Evolutionary conservation across 2,888 invertebrate genomes (phyloP).

Genomic region (Pollenia angustigena): DNA sequence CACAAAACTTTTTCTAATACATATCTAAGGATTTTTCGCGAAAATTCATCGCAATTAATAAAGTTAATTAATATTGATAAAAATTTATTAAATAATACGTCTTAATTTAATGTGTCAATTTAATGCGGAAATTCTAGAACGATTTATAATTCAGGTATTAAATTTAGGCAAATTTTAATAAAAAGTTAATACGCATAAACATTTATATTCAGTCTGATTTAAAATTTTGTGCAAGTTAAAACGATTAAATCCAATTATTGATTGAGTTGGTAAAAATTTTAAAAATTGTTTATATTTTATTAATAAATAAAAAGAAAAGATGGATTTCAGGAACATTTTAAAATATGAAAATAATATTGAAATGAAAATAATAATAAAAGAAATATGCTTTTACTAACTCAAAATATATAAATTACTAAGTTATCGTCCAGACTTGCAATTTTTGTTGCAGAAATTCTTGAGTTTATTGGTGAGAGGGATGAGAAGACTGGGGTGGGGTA

Average conservation of each 20-base stretch:
- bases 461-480: too few relatives aligned
- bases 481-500: too few relatives aligned
- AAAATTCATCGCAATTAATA: conserved; percentile 23
- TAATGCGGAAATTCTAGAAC: neutral
- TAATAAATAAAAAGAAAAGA: neutral
- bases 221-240: neutral
- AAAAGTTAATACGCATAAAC: neutral
- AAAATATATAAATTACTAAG: too few relatives aligned
- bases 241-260: conserved; percentile 9
- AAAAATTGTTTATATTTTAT: too few relatives aligned
- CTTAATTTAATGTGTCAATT: neutral
- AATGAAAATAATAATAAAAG: too few relatives aligned
- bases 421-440: too few relatives aligned
- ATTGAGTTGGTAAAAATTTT: neutral
- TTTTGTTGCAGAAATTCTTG: too few relatives aligned
- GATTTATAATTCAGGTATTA: neutral
- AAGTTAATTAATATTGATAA: neutral
- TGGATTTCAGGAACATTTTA: neutral
- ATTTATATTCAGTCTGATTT: conserved; percentile 10
- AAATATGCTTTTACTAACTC: too few relatives aligned
- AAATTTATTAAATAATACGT: neutral
- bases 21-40: neutral
- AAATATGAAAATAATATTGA: too few relatives aligned
- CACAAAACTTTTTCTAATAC: neutral
- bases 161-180: neutral